phyloP scores from a whole-genome alignment of 2,888 invertebrate genomes.

The Dolomedes plantarius region DNA sequence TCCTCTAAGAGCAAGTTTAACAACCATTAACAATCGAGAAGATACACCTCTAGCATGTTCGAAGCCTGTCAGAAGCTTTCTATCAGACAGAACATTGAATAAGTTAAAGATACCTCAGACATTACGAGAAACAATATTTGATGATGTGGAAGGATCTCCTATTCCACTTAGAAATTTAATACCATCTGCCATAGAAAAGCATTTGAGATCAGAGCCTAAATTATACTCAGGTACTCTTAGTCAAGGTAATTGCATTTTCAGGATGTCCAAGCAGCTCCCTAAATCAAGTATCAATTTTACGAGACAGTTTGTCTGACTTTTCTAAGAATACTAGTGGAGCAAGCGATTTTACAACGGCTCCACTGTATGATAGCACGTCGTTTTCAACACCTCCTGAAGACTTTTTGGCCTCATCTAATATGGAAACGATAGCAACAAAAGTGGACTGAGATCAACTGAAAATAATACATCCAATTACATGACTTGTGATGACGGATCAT shows the following conservation, averaged over 20 bases:
- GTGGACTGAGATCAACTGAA: constrained; percentile 9
- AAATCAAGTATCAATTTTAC: constrained; percentile 28
- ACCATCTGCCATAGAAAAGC: constrained; percentile 13
- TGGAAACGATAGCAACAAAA: constrained; percentile 27
- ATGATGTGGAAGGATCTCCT: constrained; percentile 11
- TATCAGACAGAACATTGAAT: constrained; percentile 64
- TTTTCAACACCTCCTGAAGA: constrained; percentile 61
- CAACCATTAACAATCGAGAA: constrained; percentile 27
- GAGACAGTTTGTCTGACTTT: constrained; percentile 45
- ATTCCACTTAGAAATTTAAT: constrained; percentile 2
- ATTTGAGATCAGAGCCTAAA: constrained; percentile 48
- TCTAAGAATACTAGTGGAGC: constrained; percentile 43
- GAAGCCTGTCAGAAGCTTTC: constrained; percentile 41
- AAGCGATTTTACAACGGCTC: constrained; percentile 59
- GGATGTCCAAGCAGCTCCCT: constrained; percentile 28
- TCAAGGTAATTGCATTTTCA: not conserved
- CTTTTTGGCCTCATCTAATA: constrained; percentile 55
- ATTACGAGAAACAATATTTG: not conserved
- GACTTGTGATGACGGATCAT: constrained; percentile 49
- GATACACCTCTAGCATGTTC: constrained; percentile 12
- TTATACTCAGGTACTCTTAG: constrained; percentile 6
- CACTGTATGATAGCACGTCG: constrained; percentile 59
- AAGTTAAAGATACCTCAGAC: constrained; percentile 24
- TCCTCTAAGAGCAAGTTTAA: constrained; percentile 33
- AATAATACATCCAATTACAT: constrained; percentile 32